A percentile compares a stretch with the other conserved stretches of the same genome.
These are phyloP conservation scores for Herpailurus yagouaroundi DNA, from an alignment of 2,113 vertebrate genomes.

Conservation along the genomic window DNA sequence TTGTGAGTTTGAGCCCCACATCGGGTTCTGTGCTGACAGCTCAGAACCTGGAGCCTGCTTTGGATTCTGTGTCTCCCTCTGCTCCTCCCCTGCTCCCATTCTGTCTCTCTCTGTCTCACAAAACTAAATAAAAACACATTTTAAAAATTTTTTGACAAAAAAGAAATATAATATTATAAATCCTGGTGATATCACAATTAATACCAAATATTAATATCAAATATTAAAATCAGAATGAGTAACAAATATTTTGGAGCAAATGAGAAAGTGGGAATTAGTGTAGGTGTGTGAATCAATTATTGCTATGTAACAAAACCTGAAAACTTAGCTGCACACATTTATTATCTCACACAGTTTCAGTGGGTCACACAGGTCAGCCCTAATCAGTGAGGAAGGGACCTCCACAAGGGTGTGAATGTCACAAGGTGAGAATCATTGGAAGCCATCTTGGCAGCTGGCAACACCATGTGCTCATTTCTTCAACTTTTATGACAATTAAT, in stretches of 20 bases:
- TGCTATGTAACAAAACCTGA: not conserved
- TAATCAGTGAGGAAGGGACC: not conserved
- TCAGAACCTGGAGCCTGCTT: too few species aligned
- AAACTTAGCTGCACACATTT: not conserved
- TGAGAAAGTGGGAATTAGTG: not conserved
- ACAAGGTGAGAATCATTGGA: not conserved
- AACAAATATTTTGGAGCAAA: not conserved
- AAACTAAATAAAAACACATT: too few species aligned
- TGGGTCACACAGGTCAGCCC: not conserved
- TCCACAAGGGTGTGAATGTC: not conserved
- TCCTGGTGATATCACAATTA: not conserved
- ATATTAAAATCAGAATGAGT: not conserved
- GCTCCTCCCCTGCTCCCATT: too few species aligned
- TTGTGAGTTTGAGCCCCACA: too few species aligned
- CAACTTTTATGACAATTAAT: not conserved
- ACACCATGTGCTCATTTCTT: not conserved
- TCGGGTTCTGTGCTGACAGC: too few species aligned
- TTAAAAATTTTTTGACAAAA: too few species aligned
- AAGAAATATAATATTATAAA: not conserved
- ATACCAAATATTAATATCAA: not conserved
- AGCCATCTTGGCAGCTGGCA: not conserved
- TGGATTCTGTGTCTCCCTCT: too few species aligned
- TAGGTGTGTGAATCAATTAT: not conserved
- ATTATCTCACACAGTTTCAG: not conserved
- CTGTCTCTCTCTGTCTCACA: too few species aligned